Conservation (phyloP, 2,113 vertebrate genomes). For the Perccottus glenii region DNA sequence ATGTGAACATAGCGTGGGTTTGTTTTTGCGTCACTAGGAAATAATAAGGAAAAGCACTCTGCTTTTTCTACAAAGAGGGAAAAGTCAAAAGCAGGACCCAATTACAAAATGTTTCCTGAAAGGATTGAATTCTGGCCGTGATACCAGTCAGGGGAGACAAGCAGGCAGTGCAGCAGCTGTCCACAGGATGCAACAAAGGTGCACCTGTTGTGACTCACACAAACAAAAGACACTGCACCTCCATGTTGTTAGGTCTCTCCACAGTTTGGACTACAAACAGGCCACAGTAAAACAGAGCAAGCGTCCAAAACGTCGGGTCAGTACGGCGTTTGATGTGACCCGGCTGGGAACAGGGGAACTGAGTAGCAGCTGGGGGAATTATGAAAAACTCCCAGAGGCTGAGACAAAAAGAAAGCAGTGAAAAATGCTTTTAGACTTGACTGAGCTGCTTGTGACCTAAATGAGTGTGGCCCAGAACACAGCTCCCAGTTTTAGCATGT, state of each 20-base stretch:
- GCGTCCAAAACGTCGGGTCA: constrained; percentile 49
- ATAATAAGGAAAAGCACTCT: neutral
- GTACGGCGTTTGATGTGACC: constrained; percentile 50
- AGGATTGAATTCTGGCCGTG: constrained; percentile 19
- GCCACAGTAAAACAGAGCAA: constrained; percentile 15
- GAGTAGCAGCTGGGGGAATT: constrained; percentile 58
- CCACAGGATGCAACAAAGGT: constrained; percentile 59
- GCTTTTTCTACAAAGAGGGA: neutral
- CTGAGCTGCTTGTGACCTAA: constrained; percentile 52
- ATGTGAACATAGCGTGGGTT: neutral
- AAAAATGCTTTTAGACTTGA: constrained; percentile 44
- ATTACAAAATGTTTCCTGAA: constrained; percentile 16
- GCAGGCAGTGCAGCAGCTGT: constrained; percentile 58
- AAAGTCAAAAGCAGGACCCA: constrained; percentile 2
- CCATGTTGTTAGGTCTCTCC: constrained; percentile 35
- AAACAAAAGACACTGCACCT: constrained; percentile 28
- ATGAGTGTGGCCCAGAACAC: constrained; percentile 60
- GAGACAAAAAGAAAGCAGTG: constrained; percentile 37
- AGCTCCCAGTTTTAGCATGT: constrained; percentile 49
- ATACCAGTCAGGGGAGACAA: constrained; percentile 31
- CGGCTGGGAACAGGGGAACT: constrained; percentile 32
- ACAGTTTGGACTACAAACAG: constrained; percentile 67
- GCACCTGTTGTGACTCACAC: constrained; percentile 62
- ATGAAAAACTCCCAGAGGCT: constrained; percentile 45
- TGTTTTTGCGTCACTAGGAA: neutral